phyloP scores from a whole-genome alignment of 2,797 vertebrate species.

The Lepilemur ruficaudatus region DNA sequence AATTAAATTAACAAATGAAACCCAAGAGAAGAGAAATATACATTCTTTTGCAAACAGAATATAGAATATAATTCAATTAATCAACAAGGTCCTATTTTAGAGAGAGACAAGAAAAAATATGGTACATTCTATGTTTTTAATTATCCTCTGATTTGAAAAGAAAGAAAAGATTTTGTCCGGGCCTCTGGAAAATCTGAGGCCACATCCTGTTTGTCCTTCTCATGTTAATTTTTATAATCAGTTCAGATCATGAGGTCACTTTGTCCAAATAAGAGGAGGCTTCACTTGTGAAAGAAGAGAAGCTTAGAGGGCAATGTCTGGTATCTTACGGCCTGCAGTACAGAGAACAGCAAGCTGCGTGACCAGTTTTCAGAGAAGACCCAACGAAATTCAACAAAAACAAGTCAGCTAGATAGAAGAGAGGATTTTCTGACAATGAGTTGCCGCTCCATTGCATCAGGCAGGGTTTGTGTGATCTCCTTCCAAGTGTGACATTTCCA shows the following conservation, averaged over 20 bases:
- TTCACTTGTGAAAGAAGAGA: neutral
- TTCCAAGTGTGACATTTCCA: neutral
- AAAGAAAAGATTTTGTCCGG: slow-evolving; percentile 36
- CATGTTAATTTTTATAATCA: slow-evolving; percentile 23
- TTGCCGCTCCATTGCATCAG: neutral
- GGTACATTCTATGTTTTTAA: slow-evolving; percentile 56
- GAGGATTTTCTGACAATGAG: neutral
- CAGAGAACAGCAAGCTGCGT: neutral
- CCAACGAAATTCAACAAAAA: neutral
- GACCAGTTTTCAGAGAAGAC: neutral
- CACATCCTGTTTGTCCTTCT: slow-evolving; percentile 35
- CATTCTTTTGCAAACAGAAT: neutral
- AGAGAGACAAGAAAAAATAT: slow-evolving; percentile 28
- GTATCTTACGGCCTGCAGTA: neutral
- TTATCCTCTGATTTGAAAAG: slow-evolving; percentile 50
- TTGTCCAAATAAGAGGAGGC: slow-evolving; percentile 34
- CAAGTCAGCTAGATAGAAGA: neutral
- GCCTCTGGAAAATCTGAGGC: slow-evolving; percentile 51
- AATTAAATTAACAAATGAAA: neutral
- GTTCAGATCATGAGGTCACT: slow-evolving; percentile 24
- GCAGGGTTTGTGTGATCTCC: neutral
- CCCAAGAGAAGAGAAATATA: slow-evolving; percentile 15
- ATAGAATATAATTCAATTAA: slow-evolving; percentile 49
- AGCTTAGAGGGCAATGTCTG: neutral
- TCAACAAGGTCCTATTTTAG: slow-evolving; percentile 40